Base-by-base conservation (phyloP, 2,113 vertebrate species). In the Vimba vimba region DNA sequence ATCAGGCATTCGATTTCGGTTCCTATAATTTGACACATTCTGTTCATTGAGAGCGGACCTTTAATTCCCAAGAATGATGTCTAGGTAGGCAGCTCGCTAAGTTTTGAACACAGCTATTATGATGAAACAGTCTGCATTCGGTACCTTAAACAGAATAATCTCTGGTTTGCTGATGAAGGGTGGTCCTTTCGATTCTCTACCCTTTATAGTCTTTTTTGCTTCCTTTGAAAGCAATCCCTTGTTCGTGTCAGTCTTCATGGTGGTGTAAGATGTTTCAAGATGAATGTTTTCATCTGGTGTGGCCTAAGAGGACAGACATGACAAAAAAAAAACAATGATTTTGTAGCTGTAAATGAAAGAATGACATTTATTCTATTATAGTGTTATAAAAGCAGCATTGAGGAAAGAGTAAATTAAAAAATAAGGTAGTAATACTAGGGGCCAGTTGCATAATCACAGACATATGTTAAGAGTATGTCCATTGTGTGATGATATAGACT, bases 101-200 rank as follows among this genome's bases (percentile, higher is more conserved):
- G 27, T 66, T 66, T 66, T 66, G 64, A 33, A 68, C 13, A 68
- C 6, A 8, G 23, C 30, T 59, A 45, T 71, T 71, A 69, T 27
- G 0, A 69, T 23, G 19, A 45, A 73, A 15, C n/a, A 47, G 1
- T 5, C 23, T 74, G 57, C 19, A 59, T 45, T 12, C n/a, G n/a
- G 4, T 91, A 97, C 98, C 97, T 97, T 96, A 90, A 99, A 99
- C 81, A 94, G 92, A 85, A 99, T 85, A 85, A 93, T 85, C 11
- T 94, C 92, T 21, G 98, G 98, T 90, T 97, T 98, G 91, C 97
- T 97, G 85, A 94, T 94, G 90, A 99, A 99, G 27, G 95, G 90
- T 68, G 92, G 79, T 0, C 94, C 93, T 86, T 94, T 96, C 21
- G 88, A 87, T 3, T 94, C 94, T 68, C 10, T 93, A 39, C 91